phyloP scores from a whole-genome alignment of 2,888 invertebrate species.

The Papilio protenor region DNA sequence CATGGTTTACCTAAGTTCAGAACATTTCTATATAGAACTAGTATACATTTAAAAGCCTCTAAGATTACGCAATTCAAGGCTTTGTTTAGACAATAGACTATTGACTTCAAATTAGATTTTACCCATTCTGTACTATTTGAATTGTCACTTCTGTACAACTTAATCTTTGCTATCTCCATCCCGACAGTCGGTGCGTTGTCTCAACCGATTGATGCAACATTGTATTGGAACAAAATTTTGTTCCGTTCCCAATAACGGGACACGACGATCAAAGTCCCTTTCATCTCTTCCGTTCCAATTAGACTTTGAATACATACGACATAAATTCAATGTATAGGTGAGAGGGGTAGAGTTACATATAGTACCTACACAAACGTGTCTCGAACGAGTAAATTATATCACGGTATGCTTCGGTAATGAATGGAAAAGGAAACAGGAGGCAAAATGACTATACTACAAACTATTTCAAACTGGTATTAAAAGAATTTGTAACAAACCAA shows the following conservation, averaged over 20 bases:
- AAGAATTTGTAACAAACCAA: too few relatives aligned
- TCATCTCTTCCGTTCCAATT: conserved; percentile 40
- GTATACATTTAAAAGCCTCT: too few relatives aligned
- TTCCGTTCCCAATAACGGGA: conserved; percentile 58
- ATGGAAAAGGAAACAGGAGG: too few relatives aligned
- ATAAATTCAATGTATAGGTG: conserved; percentile 6
- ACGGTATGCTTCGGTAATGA: neutral
- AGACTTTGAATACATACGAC: conserved; percentile 28
- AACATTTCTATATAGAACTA: too few relatives aligned
- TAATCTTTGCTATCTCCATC: conserved; percentile 60
- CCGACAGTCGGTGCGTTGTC: conserved; percentile 64
- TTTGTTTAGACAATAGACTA: too few relatives aligned
- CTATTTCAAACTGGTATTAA: too few relatives aligned
- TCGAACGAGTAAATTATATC: neutral
- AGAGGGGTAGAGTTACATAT: neutral
- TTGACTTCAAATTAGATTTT: neutral
- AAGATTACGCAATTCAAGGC: too few relatives aligned
- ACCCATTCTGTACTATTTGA: neutral
- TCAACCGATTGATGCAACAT: conserved; percentile 73
- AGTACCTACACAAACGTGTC: neutral
- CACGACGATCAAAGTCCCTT: conserved; percentile 45
- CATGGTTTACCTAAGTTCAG: too few relatives aligned
- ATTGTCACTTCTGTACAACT: conserved; percentile 20
- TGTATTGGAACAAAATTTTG: conserved; percentile 63
- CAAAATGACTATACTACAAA: too few relatives aligned